Evolutionary conservation across 23 tunicate species (phyloP).

Genomic region (Ascidia mentula): DNA sequence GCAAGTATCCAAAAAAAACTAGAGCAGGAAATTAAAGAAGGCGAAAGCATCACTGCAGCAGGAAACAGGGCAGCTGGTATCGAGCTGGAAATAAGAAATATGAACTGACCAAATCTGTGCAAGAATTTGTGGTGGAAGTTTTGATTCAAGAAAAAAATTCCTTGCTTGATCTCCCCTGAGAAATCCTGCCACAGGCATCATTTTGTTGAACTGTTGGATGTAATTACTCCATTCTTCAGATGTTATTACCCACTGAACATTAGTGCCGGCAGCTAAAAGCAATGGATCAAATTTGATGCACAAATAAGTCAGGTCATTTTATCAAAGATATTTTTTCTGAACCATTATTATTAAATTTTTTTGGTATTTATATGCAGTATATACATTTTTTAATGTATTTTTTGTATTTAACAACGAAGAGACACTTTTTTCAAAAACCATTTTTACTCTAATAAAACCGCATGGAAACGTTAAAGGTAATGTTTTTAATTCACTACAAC

Average conservation of each 20-base stretch:
- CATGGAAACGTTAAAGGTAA: too few relatives aligned
- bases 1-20: background rate
- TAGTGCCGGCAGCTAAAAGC: conserved; percentile 6
- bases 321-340: too few relatives aligned
- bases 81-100: background rate
- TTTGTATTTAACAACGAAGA: too few relatives aligned
- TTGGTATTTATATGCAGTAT: too few relatives aligned
- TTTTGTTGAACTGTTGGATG: conserved; percentile 66
- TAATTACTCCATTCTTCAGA: conserved; percentile 68
- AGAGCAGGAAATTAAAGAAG: background rate
- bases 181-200: conserved; percentile 75
- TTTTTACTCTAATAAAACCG: too few relatives aligned
- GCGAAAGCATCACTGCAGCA: background rate
- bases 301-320: too few relatives aligned
- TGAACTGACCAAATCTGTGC: conserved; percentile 79
- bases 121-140: conserved; percentile 57
- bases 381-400: too few relatives aligned
- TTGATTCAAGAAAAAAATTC: conserved; percentile 76
- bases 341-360: too few relatives aligned
- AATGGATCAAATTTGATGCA: too few relatives aligned
- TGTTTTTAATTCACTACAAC: too few relatives aligned
- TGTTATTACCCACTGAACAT: conserved; percentile 70
- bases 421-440: too few relatives aligned
- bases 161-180: conserved; percentile 83
- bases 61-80: background rate